phyloP scores from a whole-genome alignment of 2,113 vertebrate genomes.

The Herpetotheres cachinnans region DNA sequence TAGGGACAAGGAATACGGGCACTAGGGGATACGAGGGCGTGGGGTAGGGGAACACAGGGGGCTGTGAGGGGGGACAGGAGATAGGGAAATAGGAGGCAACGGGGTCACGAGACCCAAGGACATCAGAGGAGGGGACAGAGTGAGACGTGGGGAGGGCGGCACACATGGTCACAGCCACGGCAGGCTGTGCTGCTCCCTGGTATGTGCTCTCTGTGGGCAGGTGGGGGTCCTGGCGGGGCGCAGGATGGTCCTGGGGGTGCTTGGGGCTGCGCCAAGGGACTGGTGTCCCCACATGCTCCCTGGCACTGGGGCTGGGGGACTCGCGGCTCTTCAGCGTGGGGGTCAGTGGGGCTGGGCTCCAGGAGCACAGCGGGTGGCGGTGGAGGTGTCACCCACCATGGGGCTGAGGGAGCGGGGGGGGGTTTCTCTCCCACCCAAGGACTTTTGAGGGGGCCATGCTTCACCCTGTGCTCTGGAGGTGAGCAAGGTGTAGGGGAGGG shows the following conservation, averaged over 20 bases:
- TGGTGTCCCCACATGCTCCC: neutral
- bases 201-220: neutral
- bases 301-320: neutral
- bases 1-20: neutral
- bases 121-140: neutral
- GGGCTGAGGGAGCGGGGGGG: fast-evolving
- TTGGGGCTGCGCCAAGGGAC: neutral
- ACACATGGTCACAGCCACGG: neutral
- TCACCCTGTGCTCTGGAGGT: neutral
- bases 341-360: neutral
- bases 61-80: neutral
- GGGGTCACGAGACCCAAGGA: neutral
- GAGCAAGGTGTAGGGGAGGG: neutral
- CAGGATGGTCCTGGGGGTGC: neutral
- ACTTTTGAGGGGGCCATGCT: neutral
- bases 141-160: fast-evolving
- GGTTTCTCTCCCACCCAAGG: neutral
- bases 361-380: neutral
- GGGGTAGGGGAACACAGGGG: neutral
- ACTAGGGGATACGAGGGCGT: fast-evolving
- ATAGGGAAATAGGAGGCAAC: too few relatives aligned
- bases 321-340: neutral
- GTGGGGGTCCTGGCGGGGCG: neutral
- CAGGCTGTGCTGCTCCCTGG: neutral
- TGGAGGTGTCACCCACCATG: neutral